A percentile compares a stretch with the other conserved stretches of the same genome.
Evolutionary conservation across 2,113 vertebrate species (phyloP).

Genomic region (Halichoeres trimaculatus): DNA sequence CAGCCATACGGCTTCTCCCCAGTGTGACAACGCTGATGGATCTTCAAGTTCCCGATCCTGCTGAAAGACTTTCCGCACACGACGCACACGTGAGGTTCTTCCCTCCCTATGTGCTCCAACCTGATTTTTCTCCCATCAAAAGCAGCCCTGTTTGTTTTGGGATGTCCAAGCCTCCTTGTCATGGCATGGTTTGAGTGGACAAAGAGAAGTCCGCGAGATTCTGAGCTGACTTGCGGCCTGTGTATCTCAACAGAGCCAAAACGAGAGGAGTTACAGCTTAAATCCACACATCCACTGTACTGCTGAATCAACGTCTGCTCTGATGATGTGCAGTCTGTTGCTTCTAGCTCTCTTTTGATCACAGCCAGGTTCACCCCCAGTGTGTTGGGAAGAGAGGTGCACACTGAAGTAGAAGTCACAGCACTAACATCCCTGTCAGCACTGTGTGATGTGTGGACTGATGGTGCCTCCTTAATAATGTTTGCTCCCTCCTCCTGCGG

Average conservation of each 20-base stretch:
- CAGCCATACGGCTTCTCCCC: constrained; percentile 83
- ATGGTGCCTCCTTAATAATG: constrained; percentile 2
- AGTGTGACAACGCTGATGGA: constrained; percentile 82
- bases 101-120: constrained; percentile 31
- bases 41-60: constrained; percentile 77
- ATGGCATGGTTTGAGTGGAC: constrained; percentile 33
- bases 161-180: constrained; percentile 44
- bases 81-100: constrained; percentile 64
- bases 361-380: constrained; percentile 23
- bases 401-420: neutral
- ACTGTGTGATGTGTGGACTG: neutral
- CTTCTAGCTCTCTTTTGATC: constrained; percentile 64
- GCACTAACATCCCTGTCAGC: neutral
- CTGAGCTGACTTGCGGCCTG: neutral
- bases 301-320: constrained; percentile 10
- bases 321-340: constrained; percentile 27
- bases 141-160: constrained; percentile 41
- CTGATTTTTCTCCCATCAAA: constrained; percentile 43
- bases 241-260: constrained; percentile 15
- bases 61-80: constrained; percentile 81
- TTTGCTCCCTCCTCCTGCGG: constrained; percentile 12
- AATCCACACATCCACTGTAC: constrained; percentile 49
- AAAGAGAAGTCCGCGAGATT: constrained; percentile 40
- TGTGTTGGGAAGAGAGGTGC: neutral
- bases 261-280: constrained; percentile 54